Evolutionary conservation across 2,888 invertebrate species (phyloP).

Genomic region (Desoria tigrina): DNA sequence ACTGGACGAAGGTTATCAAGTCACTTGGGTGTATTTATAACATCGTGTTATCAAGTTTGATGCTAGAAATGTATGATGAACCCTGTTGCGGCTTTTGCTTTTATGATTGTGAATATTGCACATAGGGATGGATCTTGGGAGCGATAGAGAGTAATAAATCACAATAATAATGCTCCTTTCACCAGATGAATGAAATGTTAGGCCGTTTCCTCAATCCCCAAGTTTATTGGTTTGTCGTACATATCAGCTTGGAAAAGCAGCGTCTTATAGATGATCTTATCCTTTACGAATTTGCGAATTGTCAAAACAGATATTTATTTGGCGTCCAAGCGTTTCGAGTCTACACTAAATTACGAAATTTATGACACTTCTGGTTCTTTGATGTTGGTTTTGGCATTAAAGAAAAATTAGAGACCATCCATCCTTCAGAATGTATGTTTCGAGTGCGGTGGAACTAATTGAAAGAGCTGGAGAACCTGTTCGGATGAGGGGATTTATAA

Average conservation of each 20-base stretch:
- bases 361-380: conserved; percentile 7
- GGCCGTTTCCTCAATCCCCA: no score
- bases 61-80: no score
- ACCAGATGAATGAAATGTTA: conserved; percentile 15
- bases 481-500: neutral
- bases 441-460: neutral
- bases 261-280: neutral
- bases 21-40: no score
- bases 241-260: neutral
- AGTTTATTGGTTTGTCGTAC: no score
- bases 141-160: conserved; percentile 2
- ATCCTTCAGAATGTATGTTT: no score
- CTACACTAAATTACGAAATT: neutral
- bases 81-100: no score
- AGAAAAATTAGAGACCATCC: no score
- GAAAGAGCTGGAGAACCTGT: conserved; percentile 13
- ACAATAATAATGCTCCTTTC: conserved; percentile 14
- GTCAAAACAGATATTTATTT: conserved; percentile 3
- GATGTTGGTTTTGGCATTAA: neutral
- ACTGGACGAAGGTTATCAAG: no score
- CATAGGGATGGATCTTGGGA: neutral
- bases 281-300: neutral
- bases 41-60: no score
- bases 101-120: no score
- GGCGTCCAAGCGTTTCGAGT: neutral